A percentile compares a stretch with the other conserved stretches of the same genome.
phyloP scores from a whole-genome alignment of 30 jellyfish, hydroid and myxozoan species.

The Aurelia aurita region DNA sequence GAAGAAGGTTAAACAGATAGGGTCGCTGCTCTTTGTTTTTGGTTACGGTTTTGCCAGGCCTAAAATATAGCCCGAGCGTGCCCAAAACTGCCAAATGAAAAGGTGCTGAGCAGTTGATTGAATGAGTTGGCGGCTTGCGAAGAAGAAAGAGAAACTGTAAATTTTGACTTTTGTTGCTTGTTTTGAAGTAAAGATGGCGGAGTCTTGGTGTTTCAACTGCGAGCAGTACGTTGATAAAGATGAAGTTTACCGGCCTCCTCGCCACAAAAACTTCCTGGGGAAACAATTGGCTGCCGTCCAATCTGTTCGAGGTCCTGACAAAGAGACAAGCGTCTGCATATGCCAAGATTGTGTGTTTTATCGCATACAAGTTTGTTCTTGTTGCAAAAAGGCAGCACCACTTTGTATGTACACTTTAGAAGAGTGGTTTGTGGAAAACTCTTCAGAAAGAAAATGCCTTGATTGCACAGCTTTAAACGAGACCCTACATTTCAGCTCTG shows the following conservation, averaged over 20 bases:
- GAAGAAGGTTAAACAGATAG: too few species aligned
- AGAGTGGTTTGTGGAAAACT: slow-evolving; percentile 84
- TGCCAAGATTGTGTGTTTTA: slow-evolving; percentile 96
- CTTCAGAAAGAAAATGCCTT: slow-evolving; percentile 78
- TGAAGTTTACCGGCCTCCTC: slow-evolving; percentile 69
- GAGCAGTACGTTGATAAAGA: slow-evolving; percentile 85
- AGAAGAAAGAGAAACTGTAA: too few species aligned
- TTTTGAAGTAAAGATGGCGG: slow-evolving; percentile 38
- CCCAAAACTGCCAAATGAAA: too few species aligned
- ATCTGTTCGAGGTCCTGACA: slow-evolving; percentile 24
- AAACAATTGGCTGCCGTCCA: slow-evolving; percentile 76
- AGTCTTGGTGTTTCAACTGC: slow-evolving; percentile 91
- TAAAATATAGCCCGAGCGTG: too few species aligned
- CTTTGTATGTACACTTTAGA: slow-evolving; percentile 92
- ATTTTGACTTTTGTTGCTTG: background rate
- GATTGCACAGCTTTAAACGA: slow-evolving; percentile 94
- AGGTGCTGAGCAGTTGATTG: too few species aligned
- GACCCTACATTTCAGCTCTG: slow-evolving; percentile 66
- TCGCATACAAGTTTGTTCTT: slow-evolving; percentile 81
- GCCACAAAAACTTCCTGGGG: slow-evolving; percentile 69
- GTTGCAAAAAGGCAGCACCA: slow-evolving; percentile 86
- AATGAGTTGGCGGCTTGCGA: too few species aligned
- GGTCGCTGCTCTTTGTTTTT: too few species aligned
- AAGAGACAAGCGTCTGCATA: slow-evolving; percentile 73
- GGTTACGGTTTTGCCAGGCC: too few species aligned